These are phyloP conservation scores for Calcarius lapponicus DNA, from an alignment of 2,797 vertebrate genomes.

Conservation along the genomic window DNA sequence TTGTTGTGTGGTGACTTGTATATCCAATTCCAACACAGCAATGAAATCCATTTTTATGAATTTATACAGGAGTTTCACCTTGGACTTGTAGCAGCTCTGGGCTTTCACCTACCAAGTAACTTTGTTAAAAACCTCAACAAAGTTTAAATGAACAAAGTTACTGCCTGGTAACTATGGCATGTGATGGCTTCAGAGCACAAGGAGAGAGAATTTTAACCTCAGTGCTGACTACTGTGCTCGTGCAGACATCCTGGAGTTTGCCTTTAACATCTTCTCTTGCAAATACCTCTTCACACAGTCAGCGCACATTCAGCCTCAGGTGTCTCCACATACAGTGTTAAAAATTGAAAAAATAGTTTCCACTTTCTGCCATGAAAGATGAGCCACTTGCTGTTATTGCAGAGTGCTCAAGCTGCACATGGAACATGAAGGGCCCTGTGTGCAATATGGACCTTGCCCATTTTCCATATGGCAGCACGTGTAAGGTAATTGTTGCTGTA, in stretches of 20 bases:
- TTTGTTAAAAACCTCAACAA: not conserved
- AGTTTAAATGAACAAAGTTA: not conserved
- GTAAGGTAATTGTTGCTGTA: not conserved
- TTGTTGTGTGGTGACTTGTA: not conserved
- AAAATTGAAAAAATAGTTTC: not conserved
- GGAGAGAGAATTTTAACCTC: not conserved
- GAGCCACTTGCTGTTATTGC: not conserved
- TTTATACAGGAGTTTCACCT: not conserved
- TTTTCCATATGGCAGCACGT: not conserved
- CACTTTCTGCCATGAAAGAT: not conserved
- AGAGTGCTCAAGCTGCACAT: not conserved
- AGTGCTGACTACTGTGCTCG: not conserved
- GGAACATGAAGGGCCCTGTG: not conserved
- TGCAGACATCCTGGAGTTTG: not conserved
- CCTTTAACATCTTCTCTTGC: not conserved
- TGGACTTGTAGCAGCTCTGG: not conserved
- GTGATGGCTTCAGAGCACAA: not conserved
- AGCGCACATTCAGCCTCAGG: not conserved
- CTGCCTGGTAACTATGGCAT: not conserved
- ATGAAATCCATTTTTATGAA: not conserved
- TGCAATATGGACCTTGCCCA: not conserved
- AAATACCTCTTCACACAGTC: not conserved
- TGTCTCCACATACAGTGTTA: not conserved
- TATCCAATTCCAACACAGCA: not conserved
- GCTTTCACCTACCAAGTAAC: not conserved